Percentiles rank a stretch among this genome's conserved stretches.
Evolutionary conservation across 1,140 invertebrate species (phyloP).

Genomic region (Bombus pyrosoma): DNA sequence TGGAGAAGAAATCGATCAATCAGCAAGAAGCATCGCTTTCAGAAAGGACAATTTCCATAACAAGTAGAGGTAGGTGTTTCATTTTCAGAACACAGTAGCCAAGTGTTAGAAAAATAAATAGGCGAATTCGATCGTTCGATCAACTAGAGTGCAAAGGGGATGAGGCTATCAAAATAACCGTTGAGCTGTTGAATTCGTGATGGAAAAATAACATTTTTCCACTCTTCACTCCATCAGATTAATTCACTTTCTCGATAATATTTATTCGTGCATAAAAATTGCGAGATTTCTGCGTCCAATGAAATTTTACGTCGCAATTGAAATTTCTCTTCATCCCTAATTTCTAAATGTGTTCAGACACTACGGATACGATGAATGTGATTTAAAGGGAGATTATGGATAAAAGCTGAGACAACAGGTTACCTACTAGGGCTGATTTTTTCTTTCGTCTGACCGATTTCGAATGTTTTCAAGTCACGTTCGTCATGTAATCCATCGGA

Average conservation of each 20-base stretch:
- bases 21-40: not conserved
- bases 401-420: not conserved
- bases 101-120: constrained; percentile 79
- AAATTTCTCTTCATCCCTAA: too few relatives aligned
- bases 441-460: constrained; percentile 26
- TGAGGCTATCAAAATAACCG: constrained; percentile 74
- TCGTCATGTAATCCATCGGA: constrained; percentile 73
- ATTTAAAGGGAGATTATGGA: not conserved
- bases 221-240: too few relatives aligned
- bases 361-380: not conserved
- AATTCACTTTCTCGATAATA: not conserved
- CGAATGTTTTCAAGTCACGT: constrained; percentile 64
- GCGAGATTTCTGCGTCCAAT: not conserved
- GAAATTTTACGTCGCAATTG: not conserved
- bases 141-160: constrained; percentile 58
- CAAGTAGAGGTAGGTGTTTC: constrained; percentile 58
- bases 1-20: not conserved
- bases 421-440: not conserved
- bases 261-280: constrained; percentile 7
- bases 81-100: constrained; percentile 29
- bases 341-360: not conserved
- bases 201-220: constrained; percentile 77
- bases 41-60: constrained; percentile 61
- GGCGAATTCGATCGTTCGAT: constrained; percentile 67
- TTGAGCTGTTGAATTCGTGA: constrained; percentile 51